Conservation (phyloP, 2,797 vertebrate species). For the Petrocephalus sullivani region DNA sequence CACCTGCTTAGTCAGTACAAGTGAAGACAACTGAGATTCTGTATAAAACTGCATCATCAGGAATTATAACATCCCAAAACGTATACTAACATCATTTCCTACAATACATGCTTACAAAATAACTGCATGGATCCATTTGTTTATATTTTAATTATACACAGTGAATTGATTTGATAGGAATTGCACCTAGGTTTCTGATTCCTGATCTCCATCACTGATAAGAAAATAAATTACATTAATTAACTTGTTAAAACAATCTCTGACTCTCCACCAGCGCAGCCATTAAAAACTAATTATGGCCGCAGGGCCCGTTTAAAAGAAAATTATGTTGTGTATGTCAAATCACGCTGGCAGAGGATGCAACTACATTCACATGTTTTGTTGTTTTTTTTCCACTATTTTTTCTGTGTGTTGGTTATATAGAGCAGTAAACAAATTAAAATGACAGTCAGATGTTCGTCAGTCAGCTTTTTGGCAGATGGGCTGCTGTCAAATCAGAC, state of each 20-base stretch:
- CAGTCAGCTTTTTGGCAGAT: not conserved
- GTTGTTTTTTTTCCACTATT: not conserved
- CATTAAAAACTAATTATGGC: slow-evolving; percentile 24
- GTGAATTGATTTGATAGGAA: not conserved
- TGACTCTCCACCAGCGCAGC: not conserved
- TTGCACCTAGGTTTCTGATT: not conserved
- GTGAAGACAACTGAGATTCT: not conserved
- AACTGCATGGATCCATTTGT: not conserved
- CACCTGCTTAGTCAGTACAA: not conserved
- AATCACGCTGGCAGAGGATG: not conserved
- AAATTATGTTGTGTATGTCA: not conserved
- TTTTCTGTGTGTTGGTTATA: not conserved
- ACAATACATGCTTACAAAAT: not conserved
- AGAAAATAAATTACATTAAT: slow-evolving; percentile 20
- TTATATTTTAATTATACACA: not conserved
- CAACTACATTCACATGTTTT: slow-evolving; percentile 1
- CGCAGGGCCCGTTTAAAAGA: not conserved
- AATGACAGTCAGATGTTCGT: not conserved
- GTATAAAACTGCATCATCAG: not conserved
- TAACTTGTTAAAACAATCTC: slow-evolving; percentile 16
- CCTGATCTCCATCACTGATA: not conserved
- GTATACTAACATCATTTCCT: not conserved
- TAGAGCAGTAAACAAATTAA: not conserved
- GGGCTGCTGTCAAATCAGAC: not conserved
- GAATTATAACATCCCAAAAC: not conserved